Conservation (phyloP, 92 coral and sea anemone genomes). For the Palythoa caribaeorum region DNA sequence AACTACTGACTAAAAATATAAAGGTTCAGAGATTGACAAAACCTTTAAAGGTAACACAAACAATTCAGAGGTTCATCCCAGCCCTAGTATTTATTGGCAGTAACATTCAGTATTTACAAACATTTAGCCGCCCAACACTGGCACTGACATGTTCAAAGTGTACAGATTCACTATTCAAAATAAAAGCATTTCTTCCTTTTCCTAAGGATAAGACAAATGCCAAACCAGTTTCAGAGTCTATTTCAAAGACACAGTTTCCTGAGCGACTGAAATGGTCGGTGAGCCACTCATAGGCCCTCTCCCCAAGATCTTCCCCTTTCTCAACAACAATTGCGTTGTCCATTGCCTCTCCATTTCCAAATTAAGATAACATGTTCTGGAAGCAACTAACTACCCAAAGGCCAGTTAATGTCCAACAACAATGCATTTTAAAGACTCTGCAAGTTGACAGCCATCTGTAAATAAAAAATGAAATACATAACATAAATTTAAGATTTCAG, state of each 20-base stretch:
- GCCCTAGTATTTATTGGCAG: not conserved
- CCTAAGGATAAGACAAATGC: not conserved
- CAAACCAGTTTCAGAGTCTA: not conserved
- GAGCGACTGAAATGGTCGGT: not conserved
- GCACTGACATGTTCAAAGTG: not conserved
- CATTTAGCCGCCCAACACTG: not conserved
- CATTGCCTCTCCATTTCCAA: not conserved
- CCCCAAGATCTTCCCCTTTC: not conserved
- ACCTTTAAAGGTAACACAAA: not conserved
- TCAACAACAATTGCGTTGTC: not conserved
- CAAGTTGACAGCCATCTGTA: not conserved
- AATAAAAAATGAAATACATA: not conserved
- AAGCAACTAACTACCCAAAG: not conserved
- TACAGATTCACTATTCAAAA: not conserved
- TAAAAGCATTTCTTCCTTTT: not conserved
- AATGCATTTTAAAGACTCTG: not conserved
- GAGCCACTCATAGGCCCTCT: not conserved
- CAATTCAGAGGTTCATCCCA: no score
- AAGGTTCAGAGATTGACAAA: not conserved
- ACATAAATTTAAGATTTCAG: not conserved
- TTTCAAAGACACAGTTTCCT: not conserved
- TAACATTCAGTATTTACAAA: not conserved
- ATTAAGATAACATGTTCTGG: not conserved
- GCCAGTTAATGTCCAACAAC: not conserved
- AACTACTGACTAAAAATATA: no score